These are phyloP conservation scores for Campoplex capitator DNA, from an alignment of 2,888 invertebrate genomes.

Conservation along the genomic window DNA sequence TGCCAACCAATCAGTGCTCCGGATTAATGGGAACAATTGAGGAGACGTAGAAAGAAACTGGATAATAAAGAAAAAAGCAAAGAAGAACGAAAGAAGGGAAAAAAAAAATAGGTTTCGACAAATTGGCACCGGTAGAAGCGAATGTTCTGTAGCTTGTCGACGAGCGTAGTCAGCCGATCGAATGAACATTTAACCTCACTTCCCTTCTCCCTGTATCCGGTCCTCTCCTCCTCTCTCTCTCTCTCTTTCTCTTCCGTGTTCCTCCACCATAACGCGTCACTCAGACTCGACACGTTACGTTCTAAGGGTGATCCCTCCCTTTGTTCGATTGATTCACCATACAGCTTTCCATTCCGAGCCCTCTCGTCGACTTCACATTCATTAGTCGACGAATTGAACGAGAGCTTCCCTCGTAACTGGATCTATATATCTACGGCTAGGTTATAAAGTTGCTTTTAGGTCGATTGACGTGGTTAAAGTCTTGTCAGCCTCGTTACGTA, in stretches of 20 bases:
- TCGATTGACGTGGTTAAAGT: constrained; percentile 54
- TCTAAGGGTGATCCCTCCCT: constrained; percentile 62
- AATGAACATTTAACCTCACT: constrained; percentile 62
- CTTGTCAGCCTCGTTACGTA: constrained; percentile 49
- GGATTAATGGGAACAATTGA: constrained; percentile 62
- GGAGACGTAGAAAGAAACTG: constrained; percentile 37
- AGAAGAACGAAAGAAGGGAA: constrained; percentile 12
- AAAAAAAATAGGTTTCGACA: constrained; percentile 55
- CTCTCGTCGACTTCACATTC: constrained; percentile 63
- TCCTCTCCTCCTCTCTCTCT: background rate
- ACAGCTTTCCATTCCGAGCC: constrained; percentile 60
- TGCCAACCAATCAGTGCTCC: constrained; percentile 64
- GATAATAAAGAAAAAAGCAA: constrained; percentile 23
- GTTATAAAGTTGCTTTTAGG: constrained; percentile 46
- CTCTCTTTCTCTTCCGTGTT: constrained; percentile 5
- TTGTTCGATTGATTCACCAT: constrained; percentile 68
- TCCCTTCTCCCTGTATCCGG: constrained; percentile 24
- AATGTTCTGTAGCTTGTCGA: constrained; percentile 46
- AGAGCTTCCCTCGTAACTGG: constrained; percentile 34
- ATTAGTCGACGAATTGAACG: constrained; percentile 56
- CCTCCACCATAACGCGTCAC: constrained; percentile 14
- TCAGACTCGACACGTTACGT: constrained; percentile 50
- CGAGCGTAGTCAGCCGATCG: constrained; percentile 65
- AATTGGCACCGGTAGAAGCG: constrained; percentile 61
- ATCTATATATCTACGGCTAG: constrained; percentile 10